Evolutionary conservation across 2,113 vertebrate genomes (phyloP).

Genomic region (Natator depressus): DNA sequence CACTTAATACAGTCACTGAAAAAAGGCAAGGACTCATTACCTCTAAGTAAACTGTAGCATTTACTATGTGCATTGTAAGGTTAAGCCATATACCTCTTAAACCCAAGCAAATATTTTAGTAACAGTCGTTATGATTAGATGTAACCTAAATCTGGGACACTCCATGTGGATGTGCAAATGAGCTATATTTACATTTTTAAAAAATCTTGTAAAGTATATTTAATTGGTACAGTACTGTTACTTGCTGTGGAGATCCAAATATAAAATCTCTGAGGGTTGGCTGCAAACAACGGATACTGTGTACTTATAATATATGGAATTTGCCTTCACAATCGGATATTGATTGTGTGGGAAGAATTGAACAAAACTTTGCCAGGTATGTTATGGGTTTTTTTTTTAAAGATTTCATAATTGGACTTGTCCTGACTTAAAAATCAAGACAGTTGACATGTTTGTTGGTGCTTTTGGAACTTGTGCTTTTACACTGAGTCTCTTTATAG

Average conservation of each 20-base stretch:
- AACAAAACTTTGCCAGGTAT: conserved; percentile 10
- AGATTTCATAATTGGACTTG: conserved; percentile 31
- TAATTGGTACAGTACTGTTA: not conserved
- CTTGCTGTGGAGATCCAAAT: not conserved
- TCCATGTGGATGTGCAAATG: not conserved
- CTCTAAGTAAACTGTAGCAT: conserved; percentile 47
- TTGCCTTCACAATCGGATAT: conserved; percentile 24
- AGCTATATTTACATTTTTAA: not conserved
- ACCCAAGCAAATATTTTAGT: not conserved
- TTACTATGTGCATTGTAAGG: conserved; percentile 37
- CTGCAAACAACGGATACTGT: not conserved
- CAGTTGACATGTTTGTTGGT: conserved; percentile 68
- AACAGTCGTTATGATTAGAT: not conserved
- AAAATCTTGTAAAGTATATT: not conserved
- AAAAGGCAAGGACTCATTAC: conserved; percentile 44
- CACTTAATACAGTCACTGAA: conserved; percentile 44
- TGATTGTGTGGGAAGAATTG: not conserved
- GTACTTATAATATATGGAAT: conserved; percentile 16
- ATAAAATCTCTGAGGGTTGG: not conserved
- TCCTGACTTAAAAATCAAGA: conserved; percentile 50
- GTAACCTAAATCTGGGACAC: not conserved
- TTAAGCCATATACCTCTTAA: conserved; percentile 59
- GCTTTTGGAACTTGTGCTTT: conserved; percentile 64
- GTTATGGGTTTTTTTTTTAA: not conserved
- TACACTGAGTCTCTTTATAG: conserved; percentile 60